Evolutionary conservation across 2,888 invertebrate species (phyloP).

Genomic region (Temnothorax rugatulus): DNA sequence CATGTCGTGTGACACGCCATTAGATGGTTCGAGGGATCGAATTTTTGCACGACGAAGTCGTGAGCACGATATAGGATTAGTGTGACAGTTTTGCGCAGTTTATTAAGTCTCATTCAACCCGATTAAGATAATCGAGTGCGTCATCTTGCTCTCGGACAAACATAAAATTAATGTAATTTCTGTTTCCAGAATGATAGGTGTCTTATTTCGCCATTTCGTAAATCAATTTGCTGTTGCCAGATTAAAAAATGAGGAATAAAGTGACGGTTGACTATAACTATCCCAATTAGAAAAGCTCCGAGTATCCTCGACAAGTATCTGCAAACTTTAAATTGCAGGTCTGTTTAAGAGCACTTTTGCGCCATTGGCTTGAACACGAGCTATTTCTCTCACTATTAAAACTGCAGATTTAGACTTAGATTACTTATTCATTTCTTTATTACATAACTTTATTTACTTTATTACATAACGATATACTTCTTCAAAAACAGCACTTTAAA

Average conservation of each 20-base stretch:
- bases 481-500: not conserved
- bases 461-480: not conserved
- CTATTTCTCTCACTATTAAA: constrained; percentile 9
- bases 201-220: not conserved
- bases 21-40: constrained; percentile 45
- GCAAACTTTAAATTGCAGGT: constrained; percentile 35
- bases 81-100: not conserved
- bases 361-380: constrained; percentile 37
- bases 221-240: not conserved
- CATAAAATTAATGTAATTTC: not conserved
- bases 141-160: not conserved
- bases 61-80: not conserved
- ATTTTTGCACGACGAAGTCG: constrained; percentile 60
- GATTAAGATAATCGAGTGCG: constrained; percentile 3
- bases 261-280: not conserved
- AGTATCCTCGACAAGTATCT: constrained; percentile 38
- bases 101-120: constrained; percentile 12
- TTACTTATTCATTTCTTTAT: constrained; percentile 18
- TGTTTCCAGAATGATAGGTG: not conserved
- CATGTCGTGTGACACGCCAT: constrained; percentile 54
- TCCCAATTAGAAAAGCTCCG: constrained; percentile 43
- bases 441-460: not conserved
- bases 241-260: not conserved
- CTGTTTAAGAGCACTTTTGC: constrained; percentile 37
- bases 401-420: constrained; percentile 25